Percentiles rank a stretch among this genome's conserved stretches.
Conservation (phyloP, 2,888 invertebrate genomes). For the Lycocerus yunnanus region DNA sequence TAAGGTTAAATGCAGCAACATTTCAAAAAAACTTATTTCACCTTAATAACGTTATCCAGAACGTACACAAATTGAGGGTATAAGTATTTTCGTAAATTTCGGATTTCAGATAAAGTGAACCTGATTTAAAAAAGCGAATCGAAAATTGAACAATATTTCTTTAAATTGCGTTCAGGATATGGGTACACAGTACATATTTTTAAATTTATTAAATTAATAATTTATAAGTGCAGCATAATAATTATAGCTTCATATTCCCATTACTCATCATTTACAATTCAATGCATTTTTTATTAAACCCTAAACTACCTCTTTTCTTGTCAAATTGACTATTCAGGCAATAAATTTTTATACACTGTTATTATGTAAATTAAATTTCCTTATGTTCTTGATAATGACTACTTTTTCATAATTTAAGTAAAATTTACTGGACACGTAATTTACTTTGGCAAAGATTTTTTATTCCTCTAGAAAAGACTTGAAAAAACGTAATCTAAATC, state of each 20-base stretch:
- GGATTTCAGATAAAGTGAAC: not conserved
- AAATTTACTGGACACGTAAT: not conserved
- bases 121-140: not conserved
- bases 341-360: not conserved
- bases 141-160: not conserved
- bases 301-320: constrained; percentile 7
- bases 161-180: too few species aligned
- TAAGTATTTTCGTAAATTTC: not conserved
- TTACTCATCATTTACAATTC: not conserved
- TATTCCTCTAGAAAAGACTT: not conserved
- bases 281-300: constrained; percentile 11
- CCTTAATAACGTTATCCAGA: not conserved
- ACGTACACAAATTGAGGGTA: not conserved
- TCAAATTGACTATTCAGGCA: not conserved
- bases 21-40: constrained; percentile 11
- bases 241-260: not conserved
- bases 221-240: not conserved
- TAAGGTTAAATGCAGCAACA: constrained; percentile 15
- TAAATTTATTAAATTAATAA: not conserved
- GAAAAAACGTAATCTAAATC: too few species aligned
- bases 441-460: not conserved
- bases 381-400: not conserved
- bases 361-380: constrained; percentile 1
- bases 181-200: too few species aligned
- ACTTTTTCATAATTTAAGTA: not conserved